Conservation (phyloP, 2,888 invertebrate species). For the Theodoxus fluviatilis region DNA sequence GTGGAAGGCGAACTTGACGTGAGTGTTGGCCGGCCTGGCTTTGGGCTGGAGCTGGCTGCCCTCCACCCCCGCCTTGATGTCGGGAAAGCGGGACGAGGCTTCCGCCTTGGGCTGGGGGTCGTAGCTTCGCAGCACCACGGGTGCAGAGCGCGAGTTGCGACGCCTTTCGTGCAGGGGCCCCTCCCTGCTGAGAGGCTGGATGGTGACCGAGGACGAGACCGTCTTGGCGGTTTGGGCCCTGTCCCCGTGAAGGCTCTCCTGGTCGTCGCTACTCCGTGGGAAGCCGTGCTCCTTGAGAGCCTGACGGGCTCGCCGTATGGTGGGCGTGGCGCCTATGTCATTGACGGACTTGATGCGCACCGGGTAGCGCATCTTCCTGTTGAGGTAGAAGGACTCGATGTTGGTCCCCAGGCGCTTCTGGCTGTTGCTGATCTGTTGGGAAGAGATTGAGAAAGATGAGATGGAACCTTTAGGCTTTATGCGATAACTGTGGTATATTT, state of each 20-base stretch:
- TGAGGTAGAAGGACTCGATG: constrained; percentile 47
- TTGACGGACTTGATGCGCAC: constrained; percentile 41
- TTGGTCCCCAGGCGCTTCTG: constrained; percentile 47
- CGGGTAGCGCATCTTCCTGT: constrained; percentile 45
- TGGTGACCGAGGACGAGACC: constrained; percentile 3
- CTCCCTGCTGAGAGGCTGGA: background rate
- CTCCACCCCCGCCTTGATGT: no score
- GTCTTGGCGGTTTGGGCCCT: constrained; percentile 28
- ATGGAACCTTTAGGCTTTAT: no score
- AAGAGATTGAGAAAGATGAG: no score
- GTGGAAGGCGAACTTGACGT: no score
- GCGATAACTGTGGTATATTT: no score
- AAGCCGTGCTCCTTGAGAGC: constrained; percentile 39
- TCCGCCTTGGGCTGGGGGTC: no score
- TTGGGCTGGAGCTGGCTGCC: no score
- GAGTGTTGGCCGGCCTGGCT: no score
- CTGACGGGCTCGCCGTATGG: constrained; percentile 46
- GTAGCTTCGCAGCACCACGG: constrained; percentile 19
- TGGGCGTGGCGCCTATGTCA: constrained; percentile 45
- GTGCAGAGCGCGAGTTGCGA: constrained; percentile 20
- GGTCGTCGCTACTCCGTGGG: constrained; percentile 16
- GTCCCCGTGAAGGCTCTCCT: background rate
- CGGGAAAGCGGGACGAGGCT: background rate
- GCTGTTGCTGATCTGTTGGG: constrained; percentile 39
- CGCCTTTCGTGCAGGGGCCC: background rate